Evolutionary conservation across 1,140 invertebrate genomes (phyloP), one percentile per base, ranked within the genome.

Genomic region (Ephestia elutella): DNA sequence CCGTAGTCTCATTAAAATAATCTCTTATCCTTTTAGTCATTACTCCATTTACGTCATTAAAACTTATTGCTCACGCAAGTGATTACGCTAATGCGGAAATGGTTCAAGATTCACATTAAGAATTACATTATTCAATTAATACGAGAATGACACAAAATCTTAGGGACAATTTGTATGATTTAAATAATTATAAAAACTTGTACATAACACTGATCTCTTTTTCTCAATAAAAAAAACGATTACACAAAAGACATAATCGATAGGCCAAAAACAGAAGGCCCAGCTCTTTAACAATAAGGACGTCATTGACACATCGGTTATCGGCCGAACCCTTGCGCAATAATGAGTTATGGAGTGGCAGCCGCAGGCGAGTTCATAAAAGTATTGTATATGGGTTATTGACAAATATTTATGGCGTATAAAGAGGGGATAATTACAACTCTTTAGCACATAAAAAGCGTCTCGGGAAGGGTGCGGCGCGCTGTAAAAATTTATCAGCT

Each of bases 361-460:
- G 71, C 80, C 79, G 70, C 79, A 71, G 71, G 66, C 68, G 65
- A 84, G 64, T 82, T 75, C 78, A 87, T 87, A 85, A 85, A 84
- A 78, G 75, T 82, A 85, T 84, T 80, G 74, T 80, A 63, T 77
- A 83, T 75, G 78, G 77, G 79, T 80, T 86, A 84, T 86, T 87
- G 82, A 86, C 82, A 84, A 87, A 87, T 87, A 84, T 86, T 86
- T 86, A 86, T 83, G 75, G 76, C 70, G 78, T 84, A 87, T 84
- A 83, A 84, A 86, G 72, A 87, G 81, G 80, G 82, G 78, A 86
- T 87, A 87, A 87, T 87, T 87, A 87, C 82, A 87, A 86, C 81
- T 87, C 81, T 87, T 87, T 87, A 80, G 71, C 74, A 75, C 78
- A 80, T 86, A 86, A 87, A 87, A 87, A 87, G 73, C 73, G 65